Conservation (phyloP, 2,888 invertebrate species). For the Caenorhabditis uteleia region DNA sequence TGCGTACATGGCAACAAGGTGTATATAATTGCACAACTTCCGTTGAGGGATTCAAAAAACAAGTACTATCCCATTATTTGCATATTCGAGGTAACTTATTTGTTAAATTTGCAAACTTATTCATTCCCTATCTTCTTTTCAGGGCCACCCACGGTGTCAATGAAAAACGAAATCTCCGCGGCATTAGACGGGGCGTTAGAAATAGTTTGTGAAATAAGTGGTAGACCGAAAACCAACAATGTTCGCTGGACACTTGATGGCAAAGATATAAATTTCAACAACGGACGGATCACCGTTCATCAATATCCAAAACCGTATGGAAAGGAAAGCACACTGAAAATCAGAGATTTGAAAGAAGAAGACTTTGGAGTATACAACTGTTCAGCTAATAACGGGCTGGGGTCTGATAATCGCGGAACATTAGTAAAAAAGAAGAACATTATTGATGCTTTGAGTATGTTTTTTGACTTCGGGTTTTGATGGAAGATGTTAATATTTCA, state of each 20-base stretch:
- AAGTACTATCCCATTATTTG: constrained; percentile 52
- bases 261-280: constrained; percentile 52
- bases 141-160: constrained; percentile 53
- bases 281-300: constrained; percentile 56
- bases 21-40: constrained; percentile 65
- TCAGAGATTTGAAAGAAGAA: constrained; percentile 50
- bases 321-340: constrained; percentile 62
- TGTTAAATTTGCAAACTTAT: background rate
- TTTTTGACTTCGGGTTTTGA: background rate
- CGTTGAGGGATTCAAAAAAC: constrained; percentile 57
- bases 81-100: constrained; percentile 57
- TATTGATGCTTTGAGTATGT: constrained; percentile 42
- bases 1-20: constrained; percentile 61
- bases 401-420: constrained; percentile 42
- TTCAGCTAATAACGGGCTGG: constrained; percentile 65
- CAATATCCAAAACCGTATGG: constrained; percentile 60
- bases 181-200: constrained; percentile 46
- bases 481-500: constrained; percentile 8
- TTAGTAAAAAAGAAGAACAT: constrained; percentile 38
- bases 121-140: constrained; percentile 5
- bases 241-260: constrained; percentile 59
- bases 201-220: constrained; percentile 52
- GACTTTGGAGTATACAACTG: constrained; percentile 69
- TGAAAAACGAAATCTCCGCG: constrained; percentile 31
- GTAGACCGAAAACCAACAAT: constrained; percentile 58